These are phyloP conservation scores for Plodia interpunctella DNA, from an alignment of 1,140 invertebrate species.

Conservation along the genomic window DNA sequence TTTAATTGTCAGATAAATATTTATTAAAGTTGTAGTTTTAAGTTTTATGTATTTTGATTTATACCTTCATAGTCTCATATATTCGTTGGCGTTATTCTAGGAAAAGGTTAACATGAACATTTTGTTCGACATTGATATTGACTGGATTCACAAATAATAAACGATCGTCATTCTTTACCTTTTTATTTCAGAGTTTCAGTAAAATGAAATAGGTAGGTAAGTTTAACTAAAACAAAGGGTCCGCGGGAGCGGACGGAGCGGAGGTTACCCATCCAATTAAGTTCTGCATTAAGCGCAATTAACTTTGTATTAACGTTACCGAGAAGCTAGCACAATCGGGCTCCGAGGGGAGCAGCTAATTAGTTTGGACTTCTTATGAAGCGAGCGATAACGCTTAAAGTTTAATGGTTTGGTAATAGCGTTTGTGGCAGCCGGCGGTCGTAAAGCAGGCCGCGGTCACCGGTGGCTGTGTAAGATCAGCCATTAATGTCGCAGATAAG, in stretches of 20 bases:
- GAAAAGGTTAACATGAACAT: too few relatives aligned
- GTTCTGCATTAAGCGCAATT: constrained; percentile 5
- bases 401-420: constrained; percentile 23
- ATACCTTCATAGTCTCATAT: too few relatives aligned
- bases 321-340: constrained; percentile 4
- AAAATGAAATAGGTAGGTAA: background rate
- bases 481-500: constrained; percentile 1
- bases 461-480: background rate
- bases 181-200: too few relatives aligned
- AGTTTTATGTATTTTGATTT: too few relatives aligned
- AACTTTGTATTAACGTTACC: constrained; percentile 4
- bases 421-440: constrained; percentile 12
- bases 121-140: too few relatives aligned
- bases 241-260: background rate
- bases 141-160: too few relatives aligned
- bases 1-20: too few relatives aligned
- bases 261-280: constrained; percentile 5
- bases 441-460: constrained; percentile 7
- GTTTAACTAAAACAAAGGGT: background rate
- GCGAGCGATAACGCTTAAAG: constrained; percentile 29
- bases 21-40: too few relatives aligned
- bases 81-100: too few relatives aligned
- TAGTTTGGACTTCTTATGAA: constrained; percentile 33
- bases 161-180: too few relatives aligned
- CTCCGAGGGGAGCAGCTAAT: constrained; percentile 20